Conservation (phyloP, 2,797 vertebrate genomes). For the Aulostomus chinensis region DNA sequence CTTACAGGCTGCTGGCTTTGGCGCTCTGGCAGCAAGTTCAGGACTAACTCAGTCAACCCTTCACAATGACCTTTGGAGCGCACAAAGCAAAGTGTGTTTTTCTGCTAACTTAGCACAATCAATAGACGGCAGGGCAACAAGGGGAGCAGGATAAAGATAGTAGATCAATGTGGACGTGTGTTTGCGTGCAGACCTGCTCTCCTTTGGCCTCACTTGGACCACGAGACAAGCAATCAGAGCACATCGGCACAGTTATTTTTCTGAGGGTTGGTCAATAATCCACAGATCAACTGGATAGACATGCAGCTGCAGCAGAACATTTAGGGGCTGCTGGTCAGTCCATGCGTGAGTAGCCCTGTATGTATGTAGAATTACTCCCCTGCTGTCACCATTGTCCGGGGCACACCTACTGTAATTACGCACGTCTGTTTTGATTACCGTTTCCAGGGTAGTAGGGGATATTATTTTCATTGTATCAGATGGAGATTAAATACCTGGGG, state of each 20-base stretch:
- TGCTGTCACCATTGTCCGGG: slow-evolving; percentile 12
- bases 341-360: neutral
- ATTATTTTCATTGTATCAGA: slow-evolving; percentile 43
- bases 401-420: slow-evolving; percentile 30
- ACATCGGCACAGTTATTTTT: slow-evolving; percentile 34
- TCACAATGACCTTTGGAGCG: slow-evolving; percentile 66
- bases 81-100: slow-evolving; percentile 61
- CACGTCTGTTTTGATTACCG: slow-evolving; percentile 30
- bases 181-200: slow-evolving; percentile 13
- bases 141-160: slow-evolving; percentile 40
- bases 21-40: slow-evolving; percentile 41
- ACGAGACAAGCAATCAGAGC: slow-evolving; percentile 16
- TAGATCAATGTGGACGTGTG: slow-evolving; percentile 33
- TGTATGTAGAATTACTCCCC: slow-evolving; percentile 7
- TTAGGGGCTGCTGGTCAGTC: slow-evolving; percentile 13
- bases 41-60: slow-evolving; percentile 52
- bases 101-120: slow-evolving; percentile 65
- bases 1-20: slow-evolving; percentile 32
- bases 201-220: slow-evolving; percentile 29
- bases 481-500: slow-evolving; percentile 27
- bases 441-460: slow-evolving; percentile 28
- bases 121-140: slow-evolving; percentile 43
- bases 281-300: slow-evolving; percentile 21
- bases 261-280: slow-evolving; percentile 30
- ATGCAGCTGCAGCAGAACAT: slow-evolving; percentile 17